Evolutionary conservation across 2,888 invertebrate genomes (phyloP), one percentile per base, ranked within the genome.

Genomic region (Caenorhabditis uteleia): DNA sequence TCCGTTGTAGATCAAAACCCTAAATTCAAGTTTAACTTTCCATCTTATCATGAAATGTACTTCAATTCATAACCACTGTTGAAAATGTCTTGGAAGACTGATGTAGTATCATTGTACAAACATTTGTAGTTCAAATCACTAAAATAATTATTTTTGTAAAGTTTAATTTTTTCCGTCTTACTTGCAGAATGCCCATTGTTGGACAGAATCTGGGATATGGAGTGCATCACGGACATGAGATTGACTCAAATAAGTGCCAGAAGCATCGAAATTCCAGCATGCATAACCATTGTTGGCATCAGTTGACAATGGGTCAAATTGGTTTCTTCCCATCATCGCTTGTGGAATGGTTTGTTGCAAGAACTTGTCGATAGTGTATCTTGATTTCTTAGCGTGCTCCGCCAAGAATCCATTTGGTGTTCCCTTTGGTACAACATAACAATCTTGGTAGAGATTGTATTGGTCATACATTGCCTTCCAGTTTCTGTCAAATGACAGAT

Each of bases 401-500:
- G 5, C 27, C 14, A 12, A 5, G 27, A 55, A 61, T 42, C 50
- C 46, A 26, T n/a, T 25, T 0, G 26, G 7, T 18, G 14, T 18
- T 18, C 38, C 40, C 39, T 39, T 55, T 46, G 58, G 65, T 2
- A 38, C 40, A 7, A 49, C 50, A 59, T 79, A 79, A 46, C 79
- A 79, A 33, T 79, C 75, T 44, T 77, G 75, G 43, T 77, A 77
- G 16, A 79, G 38, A 55, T 79, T 79, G 71, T 78, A 79, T 50
- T 71, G 70, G 57, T 78, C 75, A 51, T 73, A 68, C 34, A 68
- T 12, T 4, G 64, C 60, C 27, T 51, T 46, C 68, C 69, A 67
- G 44, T 42, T 67, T 48, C 72, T 53, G 59, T 73, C 72, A 42
- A 44, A 70, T 10, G 69, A 50, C 50, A 73, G 27, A 26, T 67